Conservation (phyloP, 2,113 vertebrate species). For the Mustelus asterias region DNA sequence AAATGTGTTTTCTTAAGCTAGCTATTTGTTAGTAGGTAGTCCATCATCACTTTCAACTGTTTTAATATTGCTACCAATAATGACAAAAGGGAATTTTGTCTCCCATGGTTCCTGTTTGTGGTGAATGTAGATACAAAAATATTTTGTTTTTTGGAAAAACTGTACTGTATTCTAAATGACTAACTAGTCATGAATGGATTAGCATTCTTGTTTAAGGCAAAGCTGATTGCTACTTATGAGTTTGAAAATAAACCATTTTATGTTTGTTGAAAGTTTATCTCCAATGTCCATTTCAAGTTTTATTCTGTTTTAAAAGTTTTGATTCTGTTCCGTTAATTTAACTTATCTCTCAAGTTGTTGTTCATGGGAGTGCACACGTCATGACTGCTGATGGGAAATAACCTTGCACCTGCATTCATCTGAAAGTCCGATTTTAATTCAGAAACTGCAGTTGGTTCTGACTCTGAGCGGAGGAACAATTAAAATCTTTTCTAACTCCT, state of each 20-base stretch:
- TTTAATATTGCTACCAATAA: neutral
- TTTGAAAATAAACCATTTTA: neutral
- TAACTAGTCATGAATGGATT: neutral
- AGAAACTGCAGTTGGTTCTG: too few species aligned
- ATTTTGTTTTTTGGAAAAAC: neutral
- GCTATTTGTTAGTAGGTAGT: neutral
- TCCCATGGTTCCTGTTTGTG: neutral
- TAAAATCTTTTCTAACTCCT: too few species aligned
- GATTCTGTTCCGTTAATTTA: neutral
- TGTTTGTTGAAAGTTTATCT: neutral
- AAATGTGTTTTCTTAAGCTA: neutral
- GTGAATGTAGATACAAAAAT: neutral
- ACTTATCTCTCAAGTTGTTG: neutral
- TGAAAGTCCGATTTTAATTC: too few species aligned
- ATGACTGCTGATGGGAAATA: too few species aligned
- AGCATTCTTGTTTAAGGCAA: neutral
- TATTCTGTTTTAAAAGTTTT: neutral
- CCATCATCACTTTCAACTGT: neutral
- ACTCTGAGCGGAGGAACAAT: too few species aligned
- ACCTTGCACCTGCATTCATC: too few species aligned
- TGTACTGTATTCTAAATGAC: neutral
- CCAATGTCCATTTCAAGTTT: neutral
- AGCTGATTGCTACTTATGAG: neutral
- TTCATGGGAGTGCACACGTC: neutral
- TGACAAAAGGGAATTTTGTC: neutral